Conservation (phyloP, 2,113 vertebrate genomes). For the Ondatra zibethicus region DNA sequence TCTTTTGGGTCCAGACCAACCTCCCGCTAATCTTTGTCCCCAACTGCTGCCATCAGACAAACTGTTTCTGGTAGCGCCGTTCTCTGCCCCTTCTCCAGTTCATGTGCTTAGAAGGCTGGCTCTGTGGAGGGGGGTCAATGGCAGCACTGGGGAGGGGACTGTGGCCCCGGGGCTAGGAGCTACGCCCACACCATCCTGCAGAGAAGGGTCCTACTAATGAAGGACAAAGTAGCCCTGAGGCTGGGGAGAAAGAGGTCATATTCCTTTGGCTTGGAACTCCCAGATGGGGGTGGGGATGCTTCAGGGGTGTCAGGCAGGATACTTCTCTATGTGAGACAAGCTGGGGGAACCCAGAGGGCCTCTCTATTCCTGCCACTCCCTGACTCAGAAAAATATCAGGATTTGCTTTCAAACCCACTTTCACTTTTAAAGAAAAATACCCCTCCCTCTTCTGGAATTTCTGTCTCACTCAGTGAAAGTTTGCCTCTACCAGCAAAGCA, state of each 20-base stretch:
- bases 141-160: neutral
- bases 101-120: neutral
- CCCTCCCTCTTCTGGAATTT: neutral
- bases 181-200: too few relatives aligned
- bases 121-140: neutral
- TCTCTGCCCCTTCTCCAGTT: neutral
- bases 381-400: neutral
- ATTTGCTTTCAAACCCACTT: neutral
- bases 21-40: conserved; percentile 70
- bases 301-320: neutral
- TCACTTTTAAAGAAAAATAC: neutral
- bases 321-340: neutral
- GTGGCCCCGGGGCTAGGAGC: neutral
- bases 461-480: neutral
- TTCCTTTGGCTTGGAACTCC: neutral
- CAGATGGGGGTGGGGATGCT: neutral
- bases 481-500: neutral
- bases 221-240: neutral
- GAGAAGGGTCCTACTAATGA: neutral
- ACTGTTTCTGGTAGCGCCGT: neutral
- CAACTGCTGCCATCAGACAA: conserved; percentile 52
- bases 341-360: neutral
- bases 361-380: neutral
- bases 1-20: conserved; percentile 46
- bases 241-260: too few relatives aligned